Conservation (phyloP, 1,140 invertebrate genomes). For the Bactericera cockerelli region DNA sequence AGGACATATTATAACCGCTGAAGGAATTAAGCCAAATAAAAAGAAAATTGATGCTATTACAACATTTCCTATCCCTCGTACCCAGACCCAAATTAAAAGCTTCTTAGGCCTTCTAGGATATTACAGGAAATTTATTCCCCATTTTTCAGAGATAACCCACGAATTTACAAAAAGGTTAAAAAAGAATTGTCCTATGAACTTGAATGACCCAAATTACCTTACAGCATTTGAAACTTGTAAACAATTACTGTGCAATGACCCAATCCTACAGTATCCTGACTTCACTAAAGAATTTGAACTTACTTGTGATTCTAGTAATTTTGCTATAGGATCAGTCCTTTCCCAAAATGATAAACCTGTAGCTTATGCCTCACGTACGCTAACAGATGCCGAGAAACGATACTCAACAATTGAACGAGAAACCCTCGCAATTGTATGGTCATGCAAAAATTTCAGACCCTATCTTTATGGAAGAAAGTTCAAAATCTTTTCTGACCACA, state of each 20-base stretch:
- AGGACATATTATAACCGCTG: conserved; percentile 26
- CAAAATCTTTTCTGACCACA: conserved; percentile 35
- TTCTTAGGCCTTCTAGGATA: conserved; percentile 27
- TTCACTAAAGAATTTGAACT: conserved; percentile 1
- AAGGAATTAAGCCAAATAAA: conserved; percentile 26
- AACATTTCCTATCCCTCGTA: conserved; percentile 25
- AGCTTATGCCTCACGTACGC: conserved; percentile 28
- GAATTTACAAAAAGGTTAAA: conserved; percentile 22
- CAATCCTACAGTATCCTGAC: conserved; percentile 6
- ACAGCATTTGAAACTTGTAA: conserved; percentile 23
- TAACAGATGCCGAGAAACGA: conserved; percentile 30
- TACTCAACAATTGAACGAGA: conserved; percentile 31
- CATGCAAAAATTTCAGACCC: conserved; percentile 30
- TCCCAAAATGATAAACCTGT: conserved; percentile 26
- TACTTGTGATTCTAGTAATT: neutral
- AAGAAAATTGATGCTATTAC: conserved; percentile 27
- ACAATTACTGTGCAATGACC: neutral
- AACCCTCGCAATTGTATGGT: conserved; percentile 29
- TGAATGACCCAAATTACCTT: conserved; percentile 6
- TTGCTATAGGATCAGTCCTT: conserved; percentile 24
- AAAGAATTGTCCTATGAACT: conserved; percentile 9
- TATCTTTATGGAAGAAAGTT: conserved; percentile 35
- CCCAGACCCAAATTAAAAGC: conserved; percentile 22
- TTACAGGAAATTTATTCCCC: conserved; percentile 27
- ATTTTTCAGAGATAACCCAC: conserved; percentile 21